Conservation (phyloP, 2,888 invertebrate genomes). For the Helleia helle region DNA sequence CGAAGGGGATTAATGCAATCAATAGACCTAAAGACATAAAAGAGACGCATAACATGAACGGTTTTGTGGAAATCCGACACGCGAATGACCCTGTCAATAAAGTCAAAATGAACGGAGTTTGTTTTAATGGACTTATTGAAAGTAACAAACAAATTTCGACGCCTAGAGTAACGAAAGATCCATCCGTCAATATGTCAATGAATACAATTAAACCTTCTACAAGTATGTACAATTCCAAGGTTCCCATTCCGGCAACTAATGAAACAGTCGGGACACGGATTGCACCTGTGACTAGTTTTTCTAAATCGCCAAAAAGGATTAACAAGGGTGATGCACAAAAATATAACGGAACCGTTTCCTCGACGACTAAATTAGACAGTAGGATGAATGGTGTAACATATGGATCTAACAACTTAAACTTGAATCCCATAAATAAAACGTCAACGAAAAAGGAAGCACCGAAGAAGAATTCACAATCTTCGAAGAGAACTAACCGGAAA, state of each 20-base stretch:
- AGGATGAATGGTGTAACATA: conserved; percentile 64
- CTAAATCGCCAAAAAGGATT: conserved; percentile 39
- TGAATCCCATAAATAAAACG: conserved; percentile 39
- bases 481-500: conserved; percentile 57
- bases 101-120: conserved; percentile 34
- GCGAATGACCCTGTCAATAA: conserved; percentile 38
- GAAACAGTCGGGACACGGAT: conserved; percentile 37
- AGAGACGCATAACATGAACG: conserved; percentile 47
- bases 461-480: conserved; percentile 35
- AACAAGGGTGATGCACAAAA: conserved; percentile 39
- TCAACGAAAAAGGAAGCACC: conserved; percentile 42
- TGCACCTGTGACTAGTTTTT: conserved; percentile 37
- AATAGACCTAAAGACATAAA: conserved; percentile 39
- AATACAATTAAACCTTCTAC: conserved; percentile 26
- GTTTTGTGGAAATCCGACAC: conserved; percentile 50
- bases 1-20: conserved; percentile 43
- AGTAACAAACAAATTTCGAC: conserved; percentile 37
- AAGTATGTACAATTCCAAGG: conserved; percentile 27
- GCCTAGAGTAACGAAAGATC: conserved; percentile 31
- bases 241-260: conserved; percentile 42
- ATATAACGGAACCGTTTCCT: conserved; percentile 53
- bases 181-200: conserved; percentile 49
- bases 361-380: conserved; percentile 60
- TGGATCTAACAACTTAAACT: conserved; percentile 55
- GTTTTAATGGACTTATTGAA: conserved; percentile 43